A percentile compares a stretch with the other conserved stretches of the same genome.
Evolutionary conservation across 64 coral and sea anemone genomes (phyloP).

Genomic region (Anthopleura sola): DNA sequence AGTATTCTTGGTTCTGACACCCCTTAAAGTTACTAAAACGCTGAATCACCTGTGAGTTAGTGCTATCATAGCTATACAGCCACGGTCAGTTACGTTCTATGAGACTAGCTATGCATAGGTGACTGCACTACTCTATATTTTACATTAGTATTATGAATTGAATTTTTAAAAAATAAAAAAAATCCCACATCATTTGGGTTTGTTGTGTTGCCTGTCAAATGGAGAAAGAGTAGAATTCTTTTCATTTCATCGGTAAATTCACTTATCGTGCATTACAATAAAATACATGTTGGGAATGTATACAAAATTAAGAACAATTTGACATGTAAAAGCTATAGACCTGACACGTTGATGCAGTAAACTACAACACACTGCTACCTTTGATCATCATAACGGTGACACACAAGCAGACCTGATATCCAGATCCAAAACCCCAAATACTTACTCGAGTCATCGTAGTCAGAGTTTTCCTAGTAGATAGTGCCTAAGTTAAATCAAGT

Average conservation of each 20-base stretch:
- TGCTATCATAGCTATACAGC: background rate
- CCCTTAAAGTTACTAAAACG: background rate
- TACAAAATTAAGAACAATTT: background rate
- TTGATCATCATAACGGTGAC: background rate
- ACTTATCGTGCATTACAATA: slow-evolving; percentile 17
- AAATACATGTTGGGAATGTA: slow-evolving; percentile 7
- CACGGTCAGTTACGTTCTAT: background rate
- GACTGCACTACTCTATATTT: background rate
- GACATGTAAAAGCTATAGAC: background rate
- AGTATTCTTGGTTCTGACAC: background rate
- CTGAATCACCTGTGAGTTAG: background rate
- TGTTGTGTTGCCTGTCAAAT: background rate
- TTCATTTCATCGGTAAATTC: background rate
- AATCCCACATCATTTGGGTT: background rate
- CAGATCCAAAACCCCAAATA: background rate
- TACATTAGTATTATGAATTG: background rate
- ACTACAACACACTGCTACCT: background rate
- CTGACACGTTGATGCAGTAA: background rate
- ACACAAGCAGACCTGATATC: background rate
- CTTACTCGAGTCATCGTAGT: background rate
- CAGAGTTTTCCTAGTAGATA: background rate
- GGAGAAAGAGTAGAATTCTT: background rate
- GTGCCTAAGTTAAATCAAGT: background rate
- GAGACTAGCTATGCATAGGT: background rate
- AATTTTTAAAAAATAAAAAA: background rate